Base-by-base conservation (phyloP, 2,888 invertebrate species). In the Nematopogon swammerdamellus region DNA sequence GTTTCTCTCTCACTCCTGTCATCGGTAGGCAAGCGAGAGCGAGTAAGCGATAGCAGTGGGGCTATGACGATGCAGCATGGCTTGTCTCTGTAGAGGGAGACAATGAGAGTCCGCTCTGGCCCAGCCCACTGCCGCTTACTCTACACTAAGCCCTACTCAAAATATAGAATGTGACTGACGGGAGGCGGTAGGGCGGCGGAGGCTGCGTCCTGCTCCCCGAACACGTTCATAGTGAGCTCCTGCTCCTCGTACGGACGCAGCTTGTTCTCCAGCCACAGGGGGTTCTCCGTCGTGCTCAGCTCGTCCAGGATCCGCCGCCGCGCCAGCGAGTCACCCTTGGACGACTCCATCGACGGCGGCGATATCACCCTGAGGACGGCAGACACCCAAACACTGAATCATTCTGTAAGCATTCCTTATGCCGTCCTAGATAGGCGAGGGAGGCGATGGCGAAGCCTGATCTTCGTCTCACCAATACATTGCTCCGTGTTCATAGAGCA, bases 171-270 rank as follows among this genome's bases (percentile, higher is more conserved):
- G 18, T 20, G 18, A 45, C 36, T 16, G 44, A 20, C 1, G 14
- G 18, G 14, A 14, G 36, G 36, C 36, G 36, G 36, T 53, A 20
- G 47, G 70, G 69, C 63, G 61, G 68, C 2, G 63, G 63, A 2
- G 61, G 62, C 3, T 72, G 71, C 77, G 63, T 63, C 63, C 75
- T 70, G 82, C 59, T 72, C 85, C 64, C 70, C 81, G 59, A 94
- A 93, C 18, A 95, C 94, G 68, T 94, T 92, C 95, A 95, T 95
- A 25, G 93, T 94, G 50, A 95, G 77, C 70, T 95, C 94, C 70
- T 95, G 94, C 59, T 95, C 94, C 69, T 95, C 94, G 58, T 95
- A 95, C 0, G 93, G 85, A 63, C 94, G 86, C 19, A 94, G 73
- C 76, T 94, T 94, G 60, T 92, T 93, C 79, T 95, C 95, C 60